These are phyloP conservation scores for Nysson spinosus DNA, from an alignment of 2,888 invertebrate genomes.

Conservation along the genomic window DNA sequence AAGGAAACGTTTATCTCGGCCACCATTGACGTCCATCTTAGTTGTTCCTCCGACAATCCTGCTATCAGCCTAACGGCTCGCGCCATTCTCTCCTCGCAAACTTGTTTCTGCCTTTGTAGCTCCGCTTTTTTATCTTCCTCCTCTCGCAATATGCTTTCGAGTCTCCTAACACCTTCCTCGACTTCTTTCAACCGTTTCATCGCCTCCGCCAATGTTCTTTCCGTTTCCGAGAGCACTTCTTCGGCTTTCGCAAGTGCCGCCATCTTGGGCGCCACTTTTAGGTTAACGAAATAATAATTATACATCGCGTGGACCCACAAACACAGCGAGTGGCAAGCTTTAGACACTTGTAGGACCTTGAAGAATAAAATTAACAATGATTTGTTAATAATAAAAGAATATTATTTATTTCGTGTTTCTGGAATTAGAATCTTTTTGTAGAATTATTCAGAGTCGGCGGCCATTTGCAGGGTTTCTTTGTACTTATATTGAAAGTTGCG, in stretches of 20 bases:
- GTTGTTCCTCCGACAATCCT: conserved; percentile 84
- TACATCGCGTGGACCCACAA: conserved; percentile 97
- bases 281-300: conserved; percentile 93
- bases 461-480: too few relatives aligned
- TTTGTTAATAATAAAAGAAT: too few relatives aligned
- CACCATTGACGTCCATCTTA: conserved; percentile 86
- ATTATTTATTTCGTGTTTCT: too few relatives aligned
- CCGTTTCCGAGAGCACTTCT: conserved; percentile 82
- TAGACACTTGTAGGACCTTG: conserved; percentile 81
- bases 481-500: too few relatives aligned
- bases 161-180: conserved; percentile 86
- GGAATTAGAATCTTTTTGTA: too few relatives aligned
- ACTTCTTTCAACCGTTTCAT: conserved; percentile 88
- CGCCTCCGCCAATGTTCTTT: conserved; percentile 84
- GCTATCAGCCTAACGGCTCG: conserved; percentile 85
- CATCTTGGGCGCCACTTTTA: conserved; percentile 92
- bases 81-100: conserved; percentile 87
- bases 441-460: too few relatives aligned
- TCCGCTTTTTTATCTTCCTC: conserved; percentile 85
- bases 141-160: conserved; percentile 85
- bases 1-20: conserved; percentile 75
- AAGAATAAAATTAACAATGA: not conserved
- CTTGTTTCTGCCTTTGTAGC: conserved; percentile 86
- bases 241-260: conserved; percentile 87
- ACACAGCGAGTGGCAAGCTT: conserved; percentile 89